phyloP scores from a whole-genome alignment of 2,888 invertebrate species.

The Luperina testacea region DNA sequence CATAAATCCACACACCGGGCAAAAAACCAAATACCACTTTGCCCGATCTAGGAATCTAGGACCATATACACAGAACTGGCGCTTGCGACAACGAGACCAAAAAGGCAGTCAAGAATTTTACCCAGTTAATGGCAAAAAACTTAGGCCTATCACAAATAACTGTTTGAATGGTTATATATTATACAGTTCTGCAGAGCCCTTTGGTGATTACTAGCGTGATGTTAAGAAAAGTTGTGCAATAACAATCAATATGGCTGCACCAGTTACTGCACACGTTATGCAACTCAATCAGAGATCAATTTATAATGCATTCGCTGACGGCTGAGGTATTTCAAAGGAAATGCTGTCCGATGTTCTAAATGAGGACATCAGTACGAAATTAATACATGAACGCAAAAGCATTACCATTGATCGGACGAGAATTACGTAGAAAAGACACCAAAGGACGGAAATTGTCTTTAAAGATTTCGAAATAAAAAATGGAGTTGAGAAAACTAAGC shows the following conservation, averaged over 20 bases:
- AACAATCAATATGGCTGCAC: slow-evolving; percentile 12
- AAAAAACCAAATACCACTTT: neutral
- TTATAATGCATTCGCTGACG: slow-evolving; percentile 49
- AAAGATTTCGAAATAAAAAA: neutral
- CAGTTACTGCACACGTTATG: slow-evolving; percentile 23
- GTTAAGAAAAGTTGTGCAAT: slow-evolving; percentile 18
- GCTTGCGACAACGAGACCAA: neutral
- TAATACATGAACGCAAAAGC: neutral
- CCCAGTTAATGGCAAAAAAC: neutral
- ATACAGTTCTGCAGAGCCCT: neutral
- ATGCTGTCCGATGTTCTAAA: slow-evolving; percentile 14
- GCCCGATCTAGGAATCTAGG: neutral
- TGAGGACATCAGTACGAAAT: slow-evolving; percentile 3
- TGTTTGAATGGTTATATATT: neutral
- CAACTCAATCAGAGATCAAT: slow-evolving; percentile 34
- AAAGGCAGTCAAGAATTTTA: neutral
- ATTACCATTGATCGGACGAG: neutral
- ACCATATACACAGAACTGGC: neutral
- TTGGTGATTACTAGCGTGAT: no score
- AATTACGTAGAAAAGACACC: slow-evolving; percentile 9
- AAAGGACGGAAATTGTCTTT: neutral
- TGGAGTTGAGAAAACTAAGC: neutral
- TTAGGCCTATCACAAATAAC: neutral
- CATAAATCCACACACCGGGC: neutral
- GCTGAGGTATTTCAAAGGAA: slow-evolving; percentile 11